These are phyloP conservation scores for Sphaeramia orbicularis DNA, from an alignment of 2,797 vertebrate species.

Conservation along the genomic window DNA sequence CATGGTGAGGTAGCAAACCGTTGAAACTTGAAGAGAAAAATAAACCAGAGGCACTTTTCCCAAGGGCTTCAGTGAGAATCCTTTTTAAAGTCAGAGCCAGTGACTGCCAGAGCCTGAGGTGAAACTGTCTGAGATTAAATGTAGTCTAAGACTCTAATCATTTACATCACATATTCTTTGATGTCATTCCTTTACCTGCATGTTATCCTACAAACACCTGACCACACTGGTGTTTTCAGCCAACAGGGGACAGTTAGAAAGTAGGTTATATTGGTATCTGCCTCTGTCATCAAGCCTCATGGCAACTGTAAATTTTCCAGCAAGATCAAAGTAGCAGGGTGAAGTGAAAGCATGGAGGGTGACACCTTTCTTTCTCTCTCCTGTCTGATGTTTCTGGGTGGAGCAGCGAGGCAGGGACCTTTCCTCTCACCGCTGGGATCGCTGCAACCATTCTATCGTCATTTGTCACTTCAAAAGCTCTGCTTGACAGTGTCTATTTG, in stretches of 20 bases:
- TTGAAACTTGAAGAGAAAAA: background rate
- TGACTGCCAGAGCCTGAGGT: background rate
- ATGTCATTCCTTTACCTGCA: background rate
- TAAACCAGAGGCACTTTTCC: background rate
- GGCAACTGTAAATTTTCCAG: slow-evolving; percentile 14
- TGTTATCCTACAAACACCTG: slow-evolving; percentile 7
- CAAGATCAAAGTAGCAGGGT: slow-evolving; percentile 33
- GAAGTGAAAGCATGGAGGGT: slow-evolving; percentile 12
- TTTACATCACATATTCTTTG: background rate
- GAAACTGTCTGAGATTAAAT: slow-evolving; percentile 3
- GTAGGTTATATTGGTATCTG: background rate
- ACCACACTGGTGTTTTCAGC: background rate
- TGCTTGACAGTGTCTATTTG: slow-evolving; percentile 30
- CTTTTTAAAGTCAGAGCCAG: slow-evolving; percentile 3
- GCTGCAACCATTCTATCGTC: slow-evolving; percentile 8
- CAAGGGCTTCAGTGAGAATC: background rate
- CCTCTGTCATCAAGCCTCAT: slow-evolving; percentile 18
- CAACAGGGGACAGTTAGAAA: background rate
- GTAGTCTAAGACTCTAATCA: slow-evolving; percentile 1
- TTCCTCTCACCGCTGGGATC: slow-evolving; percentile 7
- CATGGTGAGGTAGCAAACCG: slow-evolving; percentile 4
- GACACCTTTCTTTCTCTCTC: slow-evolving; percentile 21
- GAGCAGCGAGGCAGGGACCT: slow-evolving; percentile 17
- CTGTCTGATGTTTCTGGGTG: slow-evolving; percentile 26
- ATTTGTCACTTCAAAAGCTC: slow-evolving; percentile 40